Evolutionary conservation across 2,113 vertebrate species (phyloP).

Genomic region (Hippocampus zosterae): DNA sequence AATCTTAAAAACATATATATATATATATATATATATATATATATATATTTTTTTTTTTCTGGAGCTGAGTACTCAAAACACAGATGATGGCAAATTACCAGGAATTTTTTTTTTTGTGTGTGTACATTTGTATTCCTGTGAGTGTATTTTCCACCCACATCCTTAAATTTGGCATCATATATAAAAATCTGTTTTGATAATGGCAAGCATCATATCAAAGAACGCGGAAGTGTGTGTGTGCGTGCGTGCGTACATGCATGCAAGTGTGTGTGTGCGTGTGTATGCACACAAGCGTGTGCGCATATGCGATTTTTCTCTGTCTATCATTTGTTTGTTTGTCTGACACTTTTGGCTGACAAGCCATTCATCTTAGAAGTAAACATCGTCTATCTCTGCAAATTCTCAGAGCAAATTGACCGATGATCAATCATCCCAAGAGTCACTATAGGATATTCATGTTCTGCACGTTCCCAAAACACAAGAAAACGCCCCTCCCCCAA

Average conservation of each 20-base stretch:
- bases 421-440: conserved; percentile 51
- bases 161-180: conserved; percentile 13
- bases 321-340: conserved; percentile 33
- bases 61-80: conserved; percentile 41
- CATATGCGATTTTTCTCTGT: conserved; percentile 12
- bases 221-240: neutral
- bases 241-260: conserved; percentile 3
- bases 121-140: neutral
- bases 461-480: conserved; percentile 16
- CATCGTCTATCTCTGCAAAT: conserved; percentile 56
- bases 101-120: conserved; percentile 46
- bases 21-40: conserved; percentile 35
- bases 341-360: conserved; percentile 54
- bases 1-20: too few relatives aligned
- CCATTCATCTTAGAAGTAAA: conserved; percentile 57
- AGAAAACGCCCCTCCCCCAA: too few relatives aligned
- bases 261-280: conserved; percentile 15
- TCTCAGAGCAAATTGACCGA: conserved; percentile 62
- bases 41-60: conserved; percentile 14
- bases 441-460: conserved; percentile 48
- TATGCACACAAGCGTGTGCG: conserved; percentile 7
- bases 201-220: conserved; percentile 39
- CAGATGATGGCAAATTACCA: conserved; percentile 73
- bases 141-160: neutral
- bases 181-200: conserved; percentile 25